These are phyloP conservation scores for Noturus placidus DNA, from an alignment of 2,113 vertebrate species.

Conservation along the genomic window DNA sequence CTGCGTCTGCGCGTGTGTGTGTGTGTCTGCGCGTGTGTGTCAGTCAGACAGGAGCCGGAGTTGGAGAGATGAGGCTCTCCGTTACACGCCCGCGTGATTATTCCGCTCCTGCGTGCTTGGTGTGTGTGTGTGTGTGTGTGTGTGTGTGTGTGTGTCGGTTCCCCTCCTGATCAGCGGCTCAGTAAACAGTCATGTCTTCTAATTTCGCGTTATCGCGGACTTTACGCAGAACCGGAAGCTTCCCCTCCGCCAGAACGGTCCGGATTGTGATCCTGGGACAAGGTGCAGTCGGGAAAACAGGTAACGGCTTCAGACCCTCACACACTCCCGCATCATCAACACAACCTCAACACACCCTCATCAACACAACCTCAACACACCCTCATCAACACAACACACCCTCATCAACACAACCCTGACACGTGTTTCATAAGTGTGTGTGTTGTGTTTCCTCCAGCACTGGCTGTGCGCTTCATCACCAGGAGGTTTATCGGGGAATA, in stretches of 20 bases:
- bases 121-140: no score
- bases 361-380: no score
- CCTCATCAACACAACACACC: no score
- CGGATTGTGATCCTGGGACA: conserved; percentile 72
- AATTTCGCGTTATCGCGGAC: conserved; percentile 64
- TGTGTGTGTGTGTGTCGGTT: no score
- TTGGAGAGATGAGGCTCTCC: background rate
- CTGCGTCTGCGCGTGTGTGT: background rate
- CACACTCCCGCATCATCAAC: no score
- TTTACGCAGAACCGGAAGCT: conserved; percentile 69
- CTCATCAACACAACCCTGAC: no score
- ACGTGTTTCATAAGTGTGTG: no score
- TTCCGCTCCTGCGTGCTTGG: background rate
- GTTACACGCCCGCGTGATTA: background rate
- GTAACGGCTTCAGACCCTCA: conserved; percentile 52
- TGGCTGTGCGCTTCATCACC: conserved; percentile 79
- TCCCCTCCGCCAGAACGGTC: conserved; percentile 64
- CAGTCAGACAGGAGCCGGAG: background rate
- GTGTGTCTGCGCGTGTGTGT: background rate
- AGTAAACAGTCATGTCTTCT: conserved; percentile 63
- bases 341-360: no score
- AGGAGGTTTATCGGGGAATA: conserved; percentile 80
- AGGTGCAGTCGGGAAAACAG: conserved; percentile 75
- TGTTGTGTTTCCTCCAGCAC: conserved; percentile 63
- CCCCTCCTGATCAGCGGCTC: no score